These are phyloP conservation scores for Syrphus vitripennis DNA, from an alignment of 2,888 invertebrate species.

Conservation along the genomic window DNA sequence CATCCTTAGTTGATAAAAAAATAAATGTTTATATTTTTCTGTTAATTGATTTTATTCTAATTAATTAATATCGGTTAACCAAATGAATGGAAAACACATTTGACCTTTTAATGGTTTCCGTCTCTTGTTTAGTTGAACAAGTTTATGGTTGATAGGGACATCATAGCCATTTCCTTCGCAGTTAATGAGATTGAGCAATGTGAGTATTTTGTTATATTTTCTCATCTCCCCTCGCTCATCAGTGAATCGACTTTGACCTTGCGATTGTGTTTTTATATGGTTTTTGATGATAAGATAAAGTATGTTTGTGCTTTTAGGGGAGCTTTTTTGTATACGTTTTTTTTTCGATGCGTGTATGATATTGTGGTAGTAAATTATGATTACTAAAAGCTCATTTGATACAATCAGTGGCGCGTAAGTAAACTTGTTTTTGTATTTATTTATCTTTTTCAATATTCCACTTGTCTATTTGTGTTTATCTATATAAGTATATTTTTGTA, in stretches of 20 bases:
- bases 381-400: conserved; percentile 7
- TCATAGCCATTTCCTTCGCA: neutral
- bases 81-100: conserved; percentile 8
- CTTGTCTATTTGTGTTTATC: neutral
- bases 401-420: conserved; percentile 6
- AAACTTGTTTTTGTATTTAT: conserved; percentile 5
- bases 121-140: neutral
- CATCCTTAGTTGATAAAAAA: conserved; percentile 42
- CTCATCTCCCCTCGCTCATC: neutral
- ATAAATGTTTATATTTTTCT: conserved; percentile 60
- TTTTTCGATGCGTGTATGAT: neutral
- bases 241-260: conserved; percentile 57
- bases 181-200: neutral
- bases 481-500: neutral
- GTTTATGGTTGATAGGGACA: neutral
- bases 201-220: neutral
- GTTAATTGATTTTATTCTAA: conserved; percentile 57
- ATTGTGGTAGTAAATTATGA: neutral
- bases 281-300: conserved; percentile 33
- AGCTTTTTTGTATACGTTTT: conserved; percentile 16
- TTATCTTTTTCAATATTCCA: neutral
- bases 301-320: conserved; percentile 13
- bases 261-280: neutral
- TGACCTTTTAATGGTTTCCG: conserved; percentile 43
- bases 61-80: conserved; percentile 18